Evolutionary conservation across 2,113 vertebrate genomes (phyloP), one percentile per base, ranked within the genome.

Genomic region (Brienomyrus brachyistius): DNA sequence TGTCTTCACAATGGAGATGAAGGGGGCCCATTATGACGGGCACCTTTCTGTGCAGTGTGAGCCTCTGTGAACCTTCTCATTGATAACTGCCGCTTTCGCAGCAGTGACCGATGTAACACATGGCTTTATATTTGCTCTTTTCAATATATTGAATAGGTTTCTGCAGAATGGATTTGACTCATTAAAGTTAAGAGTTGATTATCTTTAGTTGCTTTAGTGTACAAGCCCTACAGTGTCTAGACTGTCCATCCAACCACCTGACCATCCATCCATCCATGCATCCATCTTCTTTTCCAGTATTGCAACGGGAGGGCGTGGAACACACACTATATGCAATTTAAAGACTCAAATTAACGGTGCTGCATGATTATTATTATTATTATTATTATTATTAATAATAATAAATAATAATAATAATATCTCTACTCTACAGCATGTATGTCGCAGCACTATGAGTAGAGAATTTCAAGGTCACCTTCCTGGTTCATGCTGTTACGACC

Each of bases 31-130:
- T 80, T 80, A 80, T 80, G 74, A 19, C 35, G 0, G 0, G 13
- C 31, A 7, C 17, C 96, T 96, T 96, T 97, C 97, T 97, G 97
- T 96, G 96, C 98, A 97, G 97, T 97, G 96, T 96, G 95, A 96
- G 95, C 96, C 95, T 98, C 98, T 97, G 98, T 98, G 97, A 97
- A 98, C 98, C 97, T 27, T 31, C 74, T 80, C 43, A 98, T 98
- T 97, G 97, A 98, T 98, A 96, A 96, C 94, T 96, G 95, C 95
- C 95, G 95, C 96, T 96, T 96, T 96, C 97, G 97, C 96, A 94
- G 95, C 96, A 94, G 19, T 70, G n/a, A 13, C n/a, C 11, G 62
- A 96, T 97, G 97, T 97, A 97, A 97, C 97, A 97, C 96, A 96
- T 95, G 96, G 96, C 97, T 98, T 97, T 97, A 96, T 97, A 97